Conservation (phyloP, 2,113 vertebrate genomes). For the Probosciger aterrimus region DNA sequence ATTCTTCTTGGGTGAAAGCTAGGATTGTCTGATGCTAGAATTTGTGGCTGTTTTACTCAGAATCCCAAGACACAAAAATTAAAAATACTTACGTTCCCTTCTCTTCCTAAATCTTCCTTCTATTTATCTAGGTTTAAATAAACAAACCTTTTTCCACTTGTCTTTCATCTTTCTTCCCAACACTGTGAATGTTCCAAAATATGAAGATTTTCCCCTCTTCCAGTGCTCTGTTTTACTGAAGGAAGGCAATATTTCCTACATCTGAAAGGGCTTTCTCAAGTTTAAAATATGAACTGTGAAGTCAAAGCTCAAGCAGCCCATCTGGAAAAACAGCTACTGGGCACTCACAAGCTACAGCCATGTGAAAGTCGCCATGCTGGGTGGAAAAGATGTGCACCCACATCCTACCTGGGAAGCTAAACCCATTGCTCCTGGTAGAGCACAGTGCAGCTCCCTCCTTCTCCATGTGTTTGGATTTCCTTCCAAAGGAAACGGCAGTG, state of each 20-base stretch:
- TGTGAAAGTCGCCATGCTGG: rapidly evolving
- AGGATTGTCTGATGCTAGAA: neutral
- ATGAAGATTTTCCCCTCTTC: neutral
- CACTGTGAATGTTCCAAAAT: neutral
- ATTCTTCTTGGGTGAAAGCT: neutral
- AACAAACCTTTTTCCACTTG: neutral
- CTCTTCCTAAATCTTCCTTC: neutral
- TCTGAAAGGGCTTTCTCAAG: neutral
- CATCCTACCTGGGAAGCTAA: neutral
- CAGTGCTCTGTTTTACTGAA: neutral
- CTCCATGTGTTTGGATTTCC: neutral
- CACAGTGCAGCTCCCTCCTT: neutral
- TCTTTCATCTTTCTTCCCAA: neutral
- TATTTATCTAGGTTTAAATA: neutral
- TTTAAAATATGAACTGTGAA: neutral
- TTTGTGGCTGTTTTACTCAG: neutral
- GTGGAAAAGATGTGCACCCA: neutral
- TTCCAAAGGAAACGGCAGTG: neutral
- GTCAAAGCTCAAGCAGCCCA: neutral
- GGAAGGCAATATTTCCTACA: neutral
- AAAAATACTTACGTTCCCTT: neutral
- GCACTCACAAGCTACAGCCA: rapidly evolving
- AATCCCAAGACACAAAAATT: neutral
- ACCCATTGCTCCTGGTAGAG: neutral
- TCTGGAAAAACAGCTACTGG: neutral